Conservation (phyloP, 2,888 invertebrate species). For the Lithophane ornitopus region DNA sequence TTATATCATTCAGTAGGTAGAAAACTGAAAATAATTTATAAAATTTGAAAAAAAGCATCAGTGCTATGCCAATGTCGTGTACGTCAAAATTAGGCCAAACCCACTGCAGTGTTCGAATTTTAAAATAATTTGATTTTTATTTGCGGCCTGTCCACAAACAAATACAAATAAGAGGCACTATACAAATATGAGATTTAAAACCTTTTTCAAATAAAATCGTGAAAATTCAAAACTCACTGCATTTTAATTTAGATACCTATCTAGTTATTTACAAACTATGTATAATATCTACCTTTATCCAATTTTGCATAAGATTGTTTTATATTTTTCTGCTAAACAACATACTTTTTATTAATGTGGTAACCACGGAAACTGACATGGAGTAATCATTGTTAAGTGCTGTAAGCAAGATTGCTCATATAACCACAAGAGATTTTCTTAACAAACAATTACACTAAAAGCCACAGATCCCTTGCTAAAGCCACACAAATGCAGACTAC, state of each 20-base stretch:
- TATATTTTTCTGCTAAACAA: not conserved
- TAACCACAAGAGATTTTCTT: constrained; percentile 10
- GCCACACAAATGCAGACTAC: constrained; percentile 26
- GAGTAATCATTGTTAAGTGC: not conserved
- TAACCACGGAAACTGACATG: not conserved
- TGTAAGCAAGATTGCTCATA: not conserved
- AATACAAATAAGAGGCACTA: not conserved
- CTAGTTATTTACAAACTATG: not conserved
- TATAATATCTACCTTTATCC: not conserved
- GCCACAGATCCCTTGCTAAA: constrained; percentile 21
- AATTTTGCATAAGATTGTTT: not conserved
- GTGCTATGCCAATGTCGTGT: constrained; percentile 25
- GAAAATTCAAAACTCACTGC: not conserved
- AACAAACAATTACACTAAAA: constrained; percentile 57
- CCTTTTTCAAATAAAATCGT: not conserved
- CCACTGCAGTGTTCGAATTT: constrained; percentile 43
- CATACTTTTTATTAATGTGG: not conserved
- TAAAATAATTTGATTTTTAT: constrained; percentile 32
- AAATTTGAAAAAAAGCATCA: constrained; percentile 39
- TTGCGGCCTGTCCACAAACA: constrained; percentile 16
- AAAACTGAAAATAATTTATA: constrained; percentile 28
- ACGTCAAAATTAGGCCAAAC: constrained; percentile 35
- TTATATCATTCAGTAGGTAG: constrained; percentile 31
- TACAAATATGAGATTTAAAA: not conserved
- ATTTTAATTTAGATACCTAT: not conserved